Evolutionary conservation across 2,797 vertebrate species (phyloP).

Genomic region (Leptatherina wallacei): DNA sequence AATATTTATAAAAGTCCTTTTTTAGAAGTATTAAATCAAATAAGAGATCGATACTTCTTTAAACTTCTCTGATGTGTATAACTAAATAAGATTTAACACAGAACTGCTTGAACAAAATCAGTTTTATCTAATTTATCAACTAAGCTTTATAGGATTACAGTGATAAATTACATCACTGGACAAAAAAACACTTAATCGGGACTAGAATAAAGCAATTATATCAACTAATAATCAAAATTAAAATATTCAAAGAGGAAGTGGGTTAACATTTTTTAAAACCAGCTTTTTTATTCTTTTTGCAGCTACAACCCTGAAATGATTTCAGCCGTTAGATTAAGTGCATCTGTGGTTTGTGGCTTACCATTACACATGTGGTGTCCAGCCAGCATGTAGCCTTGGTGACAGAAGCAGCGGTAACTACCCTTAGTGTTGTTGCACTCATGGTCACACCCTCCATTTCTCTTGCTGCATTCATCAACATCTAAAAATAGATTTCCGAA

Average conservation of each 20-base stretch:
- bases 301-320: slow-evolving; percentile 17
- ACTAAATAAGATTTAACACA: neutral
- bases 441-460: slow-evolving; percentile 90
- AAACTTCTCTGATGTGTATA: neutral
- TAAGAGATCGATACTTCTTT: neutral
- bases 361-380: slow-evolving; percentile 88
- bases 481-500: slow-evolving; percentile 79
- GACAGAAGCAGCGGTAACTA: slow-evolving; percentile 92
- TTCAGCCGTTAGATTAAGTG: slow-evolving; percentile 2
- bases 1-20: neutral
- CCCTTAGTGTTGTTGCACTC: slow-evolving; percentile 90
- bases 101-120: neutral
- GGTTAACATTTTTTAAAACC: neutral
- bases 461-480: slow-evolving; percentile 88
- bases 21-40: neutral
- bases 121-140: too few species aligned
- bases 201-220: too few species aligned
- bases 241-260: neutral
- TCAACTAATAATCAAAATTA: neutral
- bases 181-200: too few species aligned
- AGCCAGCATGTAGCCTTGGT: slow-evolving; percentile 86
- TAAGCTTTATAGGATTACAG: too few species aligned
- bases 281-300: neutral
- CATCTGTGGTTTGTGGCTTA: slow-evolving; percentile 67
- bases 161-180: too few species aligned